Conservation (phyloP, 1,140 invertebrate genomes). For the Leptinotarsa undecemlineata region DNA sequence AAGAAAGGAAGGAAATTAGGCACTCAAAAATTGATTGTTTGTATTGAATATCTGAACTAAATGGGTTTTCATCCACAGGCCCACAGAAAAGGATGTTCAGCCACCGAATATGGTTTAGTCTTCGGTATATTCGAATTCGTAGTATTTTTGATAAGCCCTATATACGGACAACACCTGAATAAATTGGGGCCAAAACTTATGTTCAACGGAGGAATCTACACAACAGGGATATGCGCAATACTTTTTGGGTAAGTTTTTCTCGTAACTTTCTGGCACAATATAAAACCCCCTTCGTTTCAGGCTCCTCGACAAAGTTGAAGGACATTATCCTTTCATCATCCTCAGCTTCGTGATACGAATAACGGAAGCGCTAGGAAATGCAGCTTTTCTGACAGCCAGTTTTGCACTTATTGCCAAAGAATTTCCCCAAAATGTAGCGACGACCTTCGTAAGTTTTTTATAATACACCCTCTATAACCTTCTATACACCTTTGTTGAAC, state of each 20-base stretch:
- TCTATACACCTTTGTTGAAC: too few relatives aligned
- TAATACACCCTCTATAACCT: not conserved
- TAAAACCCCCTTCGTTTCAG: conserved; percentile 56
- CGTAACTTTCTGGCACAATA: not conserved
- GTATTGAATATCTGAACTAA: too few relatives aligned
- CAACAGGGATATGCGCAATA: conserved; percentile 80
- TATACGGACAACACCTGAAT: conserved; percentile 85
- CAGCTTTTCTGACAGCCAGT: conserved; percentile 87
- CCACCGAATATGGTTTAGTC: conserved; percentile 88
- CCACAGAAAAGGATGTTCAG: conserved; percentile 80
- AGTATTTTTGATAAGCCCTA: conserved; percentile 84
- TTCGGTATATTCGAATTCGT: conserved; percentile 93
- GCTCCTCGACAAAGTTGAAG: conserved; percentile 79
- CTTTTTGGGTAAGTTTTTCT: conserved; percentile 73
- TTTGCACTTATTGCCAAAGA: conserved; percentile 94
- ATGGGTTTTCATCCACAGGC: conserved; percentile 63
- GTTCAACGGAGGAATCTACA: conserved; percentile 86
- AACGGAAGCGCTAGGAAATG: conserved; percentile 89
- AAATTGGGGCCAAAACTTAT: conserved; percentile 81
- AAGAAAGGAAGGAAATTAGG: too few relatives aligned
- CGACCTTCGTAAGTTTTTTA: conserved; percentile 78
- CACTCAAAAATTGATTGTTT: too few relatives aligned
- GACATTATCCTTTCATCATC: conserved; percentile 80
- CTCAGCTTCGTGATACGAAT: conserved; percentile 85
- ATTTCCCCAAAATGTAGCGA: conserved; percentile 87